phyloP scores from a whole-genome alignment of 2,113 vertebrate species.

The Dunckerocampus dactyliophorus region DNA sequence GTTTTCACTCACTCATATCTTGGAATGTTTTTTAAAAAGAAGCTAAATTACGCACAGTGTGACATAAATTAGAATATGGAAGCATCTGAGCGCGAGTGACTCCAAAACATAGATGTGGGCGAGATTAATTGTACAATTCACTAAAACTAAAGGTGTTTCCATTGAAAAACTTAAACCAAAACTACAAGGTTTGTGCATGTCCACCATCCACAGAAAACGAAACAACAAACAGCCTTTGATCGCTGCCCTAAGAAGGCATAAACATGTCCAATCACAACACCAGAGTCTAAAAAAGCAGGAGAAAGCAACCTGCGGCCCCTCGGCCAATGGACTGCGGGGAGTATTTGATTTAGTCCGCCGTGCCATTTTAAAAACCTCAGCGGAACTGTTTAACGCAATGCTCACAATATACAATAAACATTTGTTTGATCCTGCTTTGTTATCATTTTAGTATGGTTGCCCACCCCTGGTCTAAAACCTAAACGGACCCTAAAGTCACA shows the following conservation, averaged over 20 bases:
- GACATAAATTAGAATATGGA: not conserved
- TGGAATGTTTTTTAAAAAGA: too few species aligned
- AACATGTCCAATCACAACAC: constrained; percentile 54
- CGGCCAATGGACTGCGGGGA: not conserved
- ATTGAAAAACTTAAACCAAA: not conserved
- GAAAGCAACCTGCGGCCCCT: not conserved
- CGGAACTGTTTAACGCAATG: too few species aligned
- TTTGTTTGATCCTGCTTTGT: not conserved
- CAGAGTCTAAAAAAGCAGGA: not conserved
- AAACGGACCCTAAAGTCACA: constrained; percentile 62
- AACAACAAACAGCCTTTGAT: constrained; percentile 55
- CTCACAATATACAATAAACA: too few species aligned
- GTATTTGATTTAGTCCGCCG: not conserved
- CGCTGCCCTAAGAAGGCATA: constrained; percentile 72
- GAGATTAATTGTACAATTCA: too few species aligned
- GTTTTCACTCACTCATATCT: too few species aligned
- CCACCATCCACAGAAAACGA: constrained; percentile 30
- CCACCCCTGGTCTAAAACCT: constrained; percentile 48
- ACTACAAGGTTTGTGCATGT: not conserved
- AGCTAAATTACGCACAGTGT: too few species aligned
- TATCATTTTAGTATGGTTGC: not conserved
- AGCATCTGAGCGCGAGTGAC: not conserved
- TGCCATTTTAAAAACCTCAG: too few species aligned
- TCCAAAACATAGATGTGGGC: too few species aligned
- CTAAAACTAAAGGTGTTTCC: too few species aligned